Evolutionary conservation across 2,797 vertebrate genomes (phyloP).

Genomic region (Hydrocynus forskahlii): DNA sequence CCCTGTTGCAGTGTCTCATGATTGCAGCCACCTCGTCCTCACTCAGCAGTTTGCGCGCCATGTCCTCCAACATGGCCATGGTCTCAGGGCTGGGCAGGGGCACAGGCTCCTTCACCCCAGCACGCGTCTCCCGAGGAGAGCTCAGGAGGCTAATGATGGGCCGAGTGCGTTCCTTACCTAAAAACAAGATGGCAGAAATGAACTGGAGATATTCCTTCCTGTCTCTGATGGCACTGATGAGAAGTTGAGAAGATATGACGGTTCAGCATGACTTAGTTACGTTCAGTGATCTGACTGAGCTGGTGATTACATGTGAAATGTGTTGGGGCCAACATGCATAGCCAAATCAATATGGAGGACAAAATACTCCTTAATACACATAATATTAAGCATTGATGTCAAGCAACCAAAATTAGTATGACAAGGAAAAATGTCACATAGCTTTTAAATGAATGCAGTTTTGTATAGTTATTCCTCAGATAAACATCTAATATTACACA

Average conservation of each 20-base stretch:
- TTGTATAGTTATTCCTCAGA: too few species aligned
- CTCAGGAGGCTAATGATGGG: constrained; percentile 72
- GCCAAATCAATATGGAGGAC: background rate
- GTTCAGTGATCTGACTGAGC: constrained; percentile 10
- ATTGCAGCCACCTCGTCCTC: constrained; percentile 89
- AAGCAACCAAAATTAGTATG: background rate
- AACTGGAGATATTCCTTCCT: background rate
- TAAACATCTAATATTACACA: too few species aligned
- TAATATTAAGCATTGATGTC: background rate
- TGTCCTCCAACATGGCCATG: constrained; percentile 85
- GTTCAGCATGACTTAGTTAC: background rate
- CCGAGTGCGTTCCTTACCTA: constrained; percentile 72
- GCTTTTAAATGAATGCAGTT: background rate
- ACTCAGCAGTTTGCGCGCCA: constrained; percentile 85
- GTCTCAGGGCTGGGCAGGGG: constrained; percentile 72
- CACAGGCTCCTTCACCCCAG: constrained; percentile 69
- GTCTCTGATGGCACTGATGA: background rate
- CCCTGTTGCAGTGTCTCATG: constrained; percentile 92
- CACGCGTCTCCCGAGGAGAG: constrained; percentile 73
- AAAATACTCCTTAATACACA: background rate
- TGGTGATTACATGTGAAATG: background rate
- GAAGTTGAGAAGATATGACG: background rate
- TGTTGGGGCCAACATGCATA: background rate
- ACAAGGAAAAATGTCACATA: background rate
- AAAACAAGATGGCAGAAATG: constrained; percentile 22